phyloP scores from a whole-genome alignment of 2,888 invertebrate genomes.

The Aspidiotus destructor region DNA sequence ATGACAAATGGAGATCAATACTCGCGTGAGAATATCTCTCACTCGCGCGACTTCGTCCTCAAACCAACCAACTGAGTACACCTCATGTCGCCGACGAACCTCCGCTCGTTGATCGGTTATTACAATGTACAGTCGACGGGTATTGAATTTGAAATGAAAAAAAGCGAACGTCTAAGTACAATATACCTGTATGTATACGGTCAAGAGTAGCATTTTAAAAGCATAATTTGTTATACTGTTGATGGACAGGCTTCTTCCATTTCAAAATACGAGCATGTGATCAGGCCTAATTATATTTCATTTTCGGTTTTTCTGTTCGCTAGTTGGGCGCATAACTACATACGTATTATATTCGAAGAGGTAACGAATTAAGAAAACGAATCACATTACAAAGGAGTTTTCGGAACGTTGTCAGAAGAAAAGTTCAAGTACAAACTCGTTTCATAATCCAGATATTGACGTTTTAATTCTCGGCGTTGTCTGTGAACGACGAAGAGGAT shows the following conservation, averaged over 20 bases:
- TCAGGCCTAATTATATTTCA: conserved; percentile 28
- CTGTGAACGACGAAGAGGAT: background rate
- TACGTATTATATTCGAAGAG: background rate
- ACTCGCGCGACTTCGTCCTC: too few relatives aligned
- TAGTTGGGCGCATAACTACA: background rate
- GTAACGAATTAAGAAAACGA: conserved; percentile 3
- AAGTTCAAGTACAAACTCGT: conserved; percentile 4
- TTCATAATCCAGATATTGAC: background rate
- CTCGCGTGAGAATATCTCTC: too few relatives aligned
- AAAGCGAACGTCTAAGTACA: conserved; percentile 4
- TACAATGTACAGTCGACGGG: background rate
- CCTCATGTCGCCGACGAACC: background rate
- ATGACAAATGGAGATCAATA: too few relatives aligned
- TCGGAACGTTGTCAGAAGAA: background rate
- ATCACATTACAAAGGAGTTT: conserved; percentile 22
- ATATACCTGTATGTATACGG: too few relatives aligned
- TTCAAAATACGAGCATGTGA: conserved; percentile 22
- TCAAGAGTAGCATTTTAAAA: conserved; percentile 24
- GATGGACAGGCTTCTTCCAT: conserved; percentile 27
- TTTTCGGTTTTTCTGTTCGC: conserved; percentile 19
- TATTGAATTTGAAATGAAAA: background rate
- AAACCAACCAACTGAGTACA: background rate
- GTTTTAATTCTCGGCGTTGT: background rate
- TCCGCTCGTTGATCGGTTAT: background rate
- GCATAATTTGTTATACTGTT: conserved; percentile 28